Evolutionary conservation across 2,113 vertebrate genomes (phyloP), one percentile per base, ranked within the genome.

Genomic region (Ceyx margarethae): DNA sequence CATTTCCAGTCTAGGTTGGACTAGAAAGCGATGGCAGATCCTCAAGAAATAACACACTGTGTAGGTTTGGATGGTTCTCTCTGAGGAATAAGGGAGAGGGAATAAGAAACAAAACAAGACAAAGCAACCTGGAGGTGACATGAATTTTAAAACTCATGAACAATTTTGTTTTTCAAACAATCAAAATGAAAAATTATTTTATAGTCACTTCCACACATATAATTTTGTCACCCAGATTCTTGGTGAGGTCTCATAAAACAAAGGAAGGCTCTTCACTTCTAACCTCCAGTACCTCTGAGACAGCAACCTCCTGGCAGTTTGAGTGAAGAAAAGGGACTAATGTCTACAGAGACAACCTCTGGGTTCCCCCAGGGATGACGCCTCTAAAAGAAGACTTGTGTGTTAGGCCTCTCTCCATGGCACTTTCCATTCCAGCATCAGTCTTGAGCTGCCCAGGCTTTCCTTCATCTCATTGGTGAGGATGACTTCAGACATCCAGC

Each of bases 141-240:
- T 92, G 90, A 92, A 94, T 94, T 96, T 95, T 94, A 94, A 95
- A 95, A 79, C 15, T 45, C 83, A 89, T 62, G 82, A 95, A 81
- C 74, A 77, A 76, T 80, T 91, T 80, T 66, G 51, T 31, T 86
- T 95, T 93, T 86, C 86, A 93, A 93, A 93, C 66, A 87, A 93
- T 79, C 74, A 69, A 87, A 93, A 90, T 37, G 3, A 45, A 81
- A 71, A 87, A 77, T 73, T 13, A 54, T 50, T 91, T 87, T 64
- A 23, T 4, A 92, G 67, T 80, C 74, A 74, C 67, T 92, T 76
- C 81, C 79, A 77, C 20, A 69, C 62, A 69, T 77, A 85, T 45
- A 72, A 75, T 87, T 72, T 76, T 62, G 37, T 48, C 68, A 67
- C 56, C 53, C 35, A 18, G 15, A 82, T 51, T 89, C 90, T 87